phyloP scores from a whole-genome alignment of 2,113 vertebrate genomes.

The Upupa epops region DNA sequence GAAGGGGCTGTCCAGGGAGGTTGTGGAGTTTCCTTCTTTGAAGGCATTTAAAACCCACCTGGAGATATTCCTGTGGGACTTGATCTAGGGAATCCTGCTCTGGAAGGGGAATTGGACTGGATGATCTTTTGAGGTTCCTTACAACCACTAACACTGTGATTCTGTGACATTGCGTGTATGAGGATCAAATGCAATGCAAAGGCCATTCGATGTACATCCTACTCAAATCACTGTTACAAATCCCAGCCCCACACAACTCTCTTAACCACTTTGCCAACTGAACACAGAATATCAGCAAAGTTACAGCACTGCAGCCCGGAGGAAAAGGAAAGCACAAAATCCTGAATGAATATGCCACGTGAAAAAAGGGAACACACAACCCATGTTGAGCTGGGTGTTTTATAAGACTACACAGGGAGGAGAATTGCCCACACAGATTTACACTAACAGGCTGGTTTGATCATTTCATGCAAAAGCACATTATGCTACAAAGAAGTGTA shows the following conservation, averaged over 20 bases:
- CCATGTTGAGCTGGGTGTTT: neutral
- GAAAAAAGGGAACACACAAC: neutral
- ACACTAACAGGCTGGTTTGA: neutral
- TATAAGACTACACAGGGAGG: neutral
- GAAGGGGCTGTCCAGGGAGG: too few relatives aligned
- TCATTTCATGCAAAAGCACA: neutral
- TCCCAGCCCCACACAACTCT: neutral
- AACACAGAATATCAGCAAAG: neutral
- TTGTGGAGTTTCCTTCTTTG: too few relatives aligned
- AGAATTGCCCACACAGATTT: neutral
- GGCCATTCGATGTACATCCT: neutral
- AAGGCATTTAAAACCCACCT: too few relatives aligned
- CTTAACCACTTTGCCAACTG: neutral
- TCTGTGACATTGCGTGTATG: accelerated
- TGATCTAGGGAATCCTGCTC: too few relatives aligned
- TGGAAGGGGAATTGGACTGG: too few relatives aligned
- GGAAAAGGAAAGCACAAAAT: neutral
- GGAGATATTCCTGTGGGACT: too few relatives aligned
- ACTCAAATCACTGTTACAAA: neutral
- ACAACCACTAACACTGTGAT: too few relatives aligned
- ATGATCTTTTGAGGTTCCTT: too few relatives aligned
- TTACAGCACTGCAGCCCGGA: neutral
- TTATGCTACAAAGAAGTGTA: neutral
- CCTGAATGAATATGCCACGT: neutral
- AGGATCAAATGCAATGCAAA: neutral